Conservation (phyloP, 35 echinoderm and acorn worm species). For the Stichopus chloronotus region DNA sequence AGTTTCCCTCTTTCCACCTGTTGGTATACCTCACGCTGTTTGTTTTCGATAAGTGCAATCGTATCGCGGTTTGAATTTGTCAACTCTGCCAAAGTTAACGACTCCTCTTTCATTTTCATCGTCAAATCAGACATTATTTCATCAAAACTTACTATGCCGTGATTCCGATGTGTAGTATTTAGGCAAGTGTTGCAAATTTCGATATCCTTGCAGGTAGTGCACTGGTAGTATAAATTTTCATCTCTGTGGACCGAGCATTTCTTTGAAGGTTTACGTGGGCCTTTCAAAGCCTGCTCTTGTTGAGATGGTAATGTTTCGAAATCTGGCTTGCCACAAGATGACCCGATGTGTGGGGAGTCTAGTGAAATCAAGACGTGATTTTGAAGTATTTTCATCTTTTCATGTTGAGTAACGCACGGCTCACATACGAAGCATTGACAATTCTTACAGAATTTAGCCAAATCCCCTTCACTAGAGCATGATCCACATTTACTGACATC, state of each 20-base stretch:
- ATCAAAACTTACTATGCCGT: neutral
- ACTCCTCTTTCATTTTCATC: neutral
- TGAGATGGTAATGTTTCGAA: neutral
- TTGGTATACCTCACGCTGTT: conserved; percentile 20
- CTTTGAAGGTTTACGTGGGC: neutral
- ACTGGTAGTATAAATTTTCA: conserved; percentile 9
- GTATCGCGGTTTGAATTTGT: neutral
- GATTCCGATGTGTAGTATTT: conserved; percentile 6
- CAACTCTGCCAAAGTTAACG: neutral
- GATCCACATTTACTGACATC: conserved; percentile 34
- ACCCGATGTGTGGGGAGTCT: neutral
- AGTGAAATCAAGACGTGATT: conserved; percentile 24
- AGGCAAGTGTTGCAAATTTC: conserved; percentile 38
- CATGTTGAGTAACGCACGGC: neutral
- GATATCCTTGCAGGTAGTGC: neutral
- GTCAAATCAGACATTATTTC: neutral
- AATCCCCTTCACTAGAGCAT: neutral
- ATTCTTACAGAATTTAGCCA: conserved; percentile 22
- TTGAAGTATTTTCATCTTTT: conserved; percentile 50
- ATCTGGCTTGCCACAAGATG: too few relatives aligned
- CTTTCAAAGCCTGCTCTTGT: neutral
- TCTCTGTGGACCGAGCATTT: conserved; percentile 29
- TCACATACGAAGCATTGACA: conserved; percentile 42
- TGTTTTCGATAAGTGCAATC: neutral
- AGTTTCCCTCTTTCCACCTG: neutral